Percentiles rank a stretch among this genome's conserved stretches.
phyloP scores from a whole-genome alignment of 2,888 invertebrate species.

The Volucella inflata region DNA sequence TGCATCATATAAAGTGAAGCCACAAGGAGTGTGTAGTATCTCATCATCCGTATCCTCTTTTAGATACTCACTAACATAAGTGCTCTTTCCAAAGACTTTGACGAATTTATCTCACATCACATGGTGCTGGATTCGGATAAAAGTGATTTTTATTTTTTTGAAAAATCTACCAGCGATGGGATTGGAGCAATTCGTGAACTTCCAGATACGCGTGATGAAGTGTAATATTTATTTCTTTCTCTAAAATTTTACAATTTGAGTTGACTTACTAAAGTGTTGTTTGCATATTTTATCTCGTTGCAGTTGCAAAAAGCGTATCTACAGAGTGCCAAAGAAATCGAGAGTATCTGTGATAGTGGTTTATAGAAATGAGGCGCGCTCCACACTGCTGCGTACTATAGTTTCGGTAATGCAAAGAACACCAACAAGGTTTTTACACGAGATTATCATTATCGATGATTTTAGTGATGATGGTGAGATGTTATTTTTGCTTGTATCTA shows the following conservation, averaged over 20 bases:
- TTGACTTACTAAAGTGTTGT: not conserved
- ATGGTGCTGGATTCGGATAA: constrained; percentile 5
- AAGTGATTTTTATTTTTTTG: constrained; percentile 60
- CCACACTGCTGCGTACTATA: constrained; percentile 80
- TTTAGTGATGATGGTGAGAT: constrained; percentile 80
- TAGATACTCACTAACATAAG: constrained; percentile 45
- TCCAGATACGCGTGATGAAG: constrained; percentile 79
- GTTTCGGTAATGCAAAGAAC: constrained; percentile 79
- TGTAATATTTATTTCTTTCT: constrained; percentile 75
- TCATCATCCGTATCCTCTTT: constrained; percentile 19
- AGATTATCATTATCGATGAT: constrained; percentile 81
- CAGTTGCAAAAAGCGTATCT: constrained; percentile 78
- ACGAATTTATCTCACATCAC: constrained; percentile 48
- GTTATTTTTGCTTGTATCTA: not conserved
- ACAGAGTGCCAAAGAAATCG: constrained; percentile 69
- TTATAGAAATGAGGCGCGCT: constrained; percentile 81
- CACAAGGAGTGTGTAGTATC: constrained; percentile 22
- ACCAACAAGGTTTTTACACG: constrained; percentile 78
- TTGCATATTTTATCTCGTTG: constrained; percentile 5
- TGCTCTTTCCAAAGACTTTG: constrained; percentile 46
- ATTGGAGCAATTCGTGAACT: constrained; percentile 78
- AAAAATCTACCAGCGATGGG: constrained; percentile 77
- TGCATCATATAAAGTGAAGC: constrained; percentile 4
- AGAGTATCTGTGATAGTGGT: constrained; percentile 80
- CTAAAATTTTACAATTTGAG: not conserved